phyloP scores from a whole-genome alignment of 2,113 vertebrate species.

The Struthio camelus region DNA sequence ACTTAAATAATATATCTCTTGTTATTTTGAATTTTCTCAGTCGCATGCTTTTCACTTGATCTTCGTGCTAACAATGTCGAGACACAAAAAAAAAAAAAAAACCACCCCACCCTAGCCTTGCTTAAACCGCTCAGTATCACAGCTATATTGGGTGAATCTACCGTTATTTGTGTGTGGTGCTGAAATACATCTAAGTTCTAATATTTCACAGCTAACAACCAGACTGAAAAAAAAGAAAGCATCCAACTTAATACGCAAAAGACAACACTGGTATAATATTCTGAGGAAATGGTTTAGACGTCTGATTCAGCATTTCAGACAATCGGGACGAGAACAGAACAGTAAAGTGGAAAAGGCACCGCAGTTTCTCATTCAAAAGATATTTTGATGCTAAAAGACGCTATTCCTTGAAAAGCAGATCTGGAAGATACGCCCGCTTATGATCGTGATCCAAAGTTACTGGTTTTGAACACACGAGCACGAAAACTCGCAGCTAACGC shows the following conservation, averaged over 20 bases:
- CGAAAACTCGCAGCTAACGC: background rate
- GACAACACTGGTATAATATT: background rate
- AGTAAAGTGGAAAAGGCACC: background rate
- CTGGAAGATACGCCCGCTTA: background rate
- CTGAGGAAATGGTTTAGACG: background rate
- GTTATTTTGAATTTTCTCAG: too few species aligned
- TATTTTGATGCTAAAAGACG: too few species aligned
- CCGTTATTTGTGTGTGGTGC: background rate
- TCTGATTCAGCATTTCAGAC: background rate
- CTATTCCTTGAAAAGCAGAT: background rate
- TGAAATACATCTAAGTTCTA: background rate
- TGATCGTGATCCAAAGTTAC: background rate
- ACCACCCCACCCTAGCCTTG: background rate
- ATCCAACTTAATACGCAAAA: background rate
- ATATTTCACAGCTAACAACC: background rate
- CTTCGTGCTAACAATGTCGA: background rate
- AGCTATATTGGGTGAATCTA: background rate
- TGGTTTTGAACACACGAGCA: background rate
- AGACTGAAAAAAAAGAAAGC: background rate
- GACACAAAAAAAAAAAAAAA: background rate
- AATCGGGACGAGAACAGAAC: background rate
- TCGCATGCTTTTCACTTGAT: background rate
- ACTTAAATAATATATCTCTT: too few species aligned
- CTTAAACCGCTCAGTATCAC: rapidly evolving
- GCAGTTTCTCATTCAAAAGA: background rate